Base-by-base conservation (phyloP, 1,140 invertebrate genomes). In the Aphis craccivora region DNA sequence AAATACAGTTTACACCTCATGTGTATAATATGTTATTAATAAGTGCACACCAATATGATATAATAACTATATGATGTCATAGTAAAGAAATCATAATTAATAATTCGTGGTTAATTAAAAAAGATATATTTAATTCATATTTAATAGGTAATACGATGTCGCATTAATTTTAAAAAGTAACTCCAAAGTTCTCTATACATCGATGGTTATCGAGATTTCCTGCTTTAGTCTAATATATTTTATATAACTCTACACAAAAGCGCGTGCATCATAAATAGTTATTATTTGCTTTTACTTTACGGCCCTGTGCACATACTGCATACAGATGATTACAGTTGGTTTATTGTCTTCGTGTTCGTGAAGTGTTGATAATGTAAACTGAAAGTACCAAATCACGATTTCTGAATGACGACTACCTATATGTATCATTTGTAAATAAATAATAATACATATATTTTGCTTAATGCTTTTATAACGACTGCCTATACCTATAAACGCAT, bases 281-380 rank as follows among this genome's bases (percentile, higher is more conserved):
- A 40, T 40, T 23, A 40, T 84, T 89, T 53, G 20, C 89, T 90
- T 90, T 90, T 90, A 90, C 89, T 90, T 90, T 60, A 90, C 89
- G 89, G 53, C 23, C 23, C 30, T 37, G 30, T 67, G 89, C 53
- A 60, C 87, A 53, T 43, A 84, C n/a, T n/a, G 11, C 18, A 83
- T 40, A 40, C 37, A 40, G 60, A 40, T 43, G 22, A 37, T 43
- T 40, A 51, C 48, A 51, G 60, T 84, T 43, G 22, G 37, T 43
- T 40, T 40, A 40, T 37, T 84, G 83, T 55, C 89, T 90, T 90
- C 9, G 40, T 25, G 37, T 60, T 90, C 23, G 53, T 25, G 53
- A 43, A 67, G 37, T 55, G 89, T 90, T 60, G 89, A 90, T 55
- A 53, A 90, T 60, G 53, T 90, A 60, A 90, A 90, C 30, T 23